These are phyloP conservation scores for Patella caerulea DNA, from an alignment of 2,888 invertebrate species.

Conservation along the genomic window DNA sequence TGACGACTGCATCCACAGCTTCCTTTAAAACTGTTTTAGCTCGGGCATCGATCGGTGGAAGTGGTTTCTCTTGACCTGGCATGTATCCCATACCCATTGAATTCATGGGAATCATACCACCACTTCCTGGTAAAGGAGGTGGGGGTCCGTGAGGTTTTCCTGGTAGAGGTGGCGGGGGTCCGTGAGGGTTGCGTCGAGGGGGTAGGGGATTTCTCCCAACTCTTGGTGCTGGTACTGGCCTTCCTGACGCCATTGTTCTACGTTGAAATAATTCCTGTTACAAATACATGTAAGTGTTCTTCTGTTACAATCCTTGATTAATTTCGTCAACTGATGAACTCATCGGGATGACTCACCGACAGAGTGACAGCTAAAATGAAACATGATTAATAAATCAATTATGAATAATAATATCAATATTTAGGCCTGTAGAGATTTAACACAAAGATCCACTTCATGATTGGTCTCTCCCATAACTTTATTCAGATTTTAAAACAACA, in stretches of 20 bases:
- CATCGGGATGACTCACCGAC: no score
- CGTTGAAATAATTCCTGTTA: no score
- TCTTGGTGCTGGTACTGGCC: slow-evolving; percentile 42
- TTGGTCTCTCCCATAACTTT: no score
- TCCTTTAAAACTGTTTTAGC: slow-evolving; percentile 75
- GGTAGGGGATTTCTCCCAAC: slow-evolving; percentile 19
- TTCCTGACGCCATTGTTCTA: slow-evolving; percentile 9
- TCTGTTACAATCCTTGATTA: no score
- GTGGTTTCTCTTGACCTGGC: slow-evolving; percentile 27
- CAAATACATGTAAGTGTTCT: no score
- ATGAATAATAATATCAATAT: no score
- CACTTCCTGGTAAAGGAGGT: slow-evolving; percentile 24
- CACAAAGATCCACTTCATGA: no score
- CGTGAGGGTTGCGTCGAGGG: slow-evolving; percentile 20
- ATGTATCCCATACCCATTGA: slow-evolving; percentile 40
- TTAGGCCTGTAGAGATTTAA: no score
- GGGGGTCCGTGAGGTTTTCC: slow-evolving; percentile 25
- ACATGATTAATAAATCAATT: no score
- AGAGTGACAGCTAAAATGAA: no score
- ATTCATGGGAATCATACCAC: slow-evolving; percentile 33
- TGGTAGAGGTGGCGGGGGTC: slow-evolving; percentile 17
- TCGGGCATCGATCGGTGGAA: slow-evolving; percentile 52
- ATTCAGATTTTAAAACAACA: no score
- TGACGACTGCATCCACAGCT: slow-evolving; percentile 82
- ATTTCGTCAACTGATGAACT: no score